These are phyloP conservation scores for Gortyna flavago DNA, from an alignment of 2,888 invertebrate species.

Conservation along the genomic window DNA sequence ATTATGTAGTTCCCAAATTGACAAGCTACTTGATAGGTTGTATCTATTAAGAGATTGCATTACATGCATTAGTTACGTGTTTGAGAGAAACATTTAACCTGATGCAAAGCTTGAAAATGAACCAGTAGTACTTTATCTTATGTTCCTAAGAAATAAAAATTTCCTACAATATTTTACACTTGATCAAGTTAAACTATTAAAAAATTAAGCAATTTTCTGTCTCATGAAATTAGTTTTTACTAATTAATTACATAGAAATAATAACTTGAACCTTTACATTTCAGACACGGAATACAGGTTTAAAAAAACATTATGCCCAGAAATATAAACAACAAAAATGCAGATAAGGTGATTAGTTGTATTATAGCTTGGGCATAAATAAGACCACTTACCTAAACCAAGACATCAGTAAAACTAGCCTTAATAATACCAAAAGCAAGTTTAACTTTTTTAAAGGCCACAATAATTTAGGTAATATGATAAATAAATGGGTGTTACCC, in stretches of 20 bases:
- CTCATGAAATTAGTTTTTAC: conserved; percentile 72
- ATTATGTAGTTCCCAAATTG: conserved; percentile 69
- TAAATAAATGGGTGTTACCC: conserved; percentile 85
- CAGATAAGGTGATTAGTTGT: conserved; percentile 66
- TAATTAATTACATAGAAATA: conserved; percentile 75
- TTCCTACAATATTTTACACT: conserved; percentile 88
- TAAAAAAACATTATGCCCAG: conserved; percentile 73
- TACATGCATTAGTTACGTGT: conserved; percentile 73
- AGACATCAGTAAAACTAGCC: conserved; percentile 83
- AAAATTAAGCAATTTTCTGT: conserved; percentile 77
- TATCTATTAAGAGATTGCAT: conserved; percentile 69
- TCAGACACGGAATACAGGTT: conserved; percentile 73
- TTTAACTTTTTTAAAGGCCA: conserved; percentile 87
- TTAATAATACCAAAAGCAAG: conserved; percentile 87
- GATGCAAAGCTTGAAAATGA: conserved; percentile 83
- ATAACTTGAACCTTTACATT: conserved; percentile 73
- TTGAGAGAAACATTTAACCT: conserved; percentile 73
- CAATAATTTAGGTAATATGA: conserved; percentile 88
- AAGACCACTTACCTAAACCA: conserved; percentile 78
- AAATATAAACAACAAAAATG: conserved; percentile 73
- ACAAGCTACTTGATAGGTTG: conserved; percentile 71
- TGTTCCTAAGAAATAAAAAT: conserved; percentile 87
- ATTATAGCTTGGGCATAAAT: conserved; percentile 75
- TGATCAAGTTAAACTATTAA: conserved; percentile 81
- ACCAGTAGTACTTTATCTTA: conserved; percentile 88